Conservation (phyloP, 1,140 invertebrate genomes). For the Drosophila arizonae region DNA sequence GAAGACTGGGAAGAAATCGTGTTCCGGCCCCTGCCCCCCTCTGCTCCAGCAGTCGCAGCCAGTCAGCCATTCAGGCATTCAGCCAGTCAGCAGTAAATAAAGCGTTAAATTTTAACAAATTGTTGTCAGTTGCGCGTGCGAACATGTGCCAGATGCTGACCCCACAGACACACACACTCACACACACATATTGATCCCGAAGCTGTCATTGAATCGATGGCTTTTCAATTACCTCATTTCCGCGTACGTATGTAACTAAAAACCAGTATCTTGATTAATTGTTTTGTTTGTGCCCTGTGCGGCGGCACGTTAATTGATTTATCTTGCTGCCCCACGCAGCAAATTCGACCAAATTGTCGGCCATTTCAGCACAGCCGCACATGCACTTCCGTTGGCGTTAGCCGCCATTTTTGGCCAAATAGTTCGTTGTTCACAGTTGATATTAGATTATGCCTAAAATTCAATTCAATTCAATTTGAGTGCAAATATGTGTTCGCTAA, state of each 20-base stretch:
- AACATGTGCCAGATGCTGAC: slow-evolving; percentile 48
- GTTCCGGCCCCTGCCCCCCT: background rate
- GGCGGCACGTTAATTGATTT: slow-evolving; percentile 69
- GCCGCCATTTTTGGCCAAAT: slow-evolving; percentile 46
- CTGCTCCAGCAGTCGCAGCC: background rate
- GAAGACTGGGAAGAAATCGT: slow-evolving; percentile 34
- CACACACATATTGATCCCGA: background rate
- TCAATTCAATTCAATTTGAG: slow-evolving; percentile 71
- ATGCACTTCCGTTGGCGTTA: slow-evolving; percentile 59
- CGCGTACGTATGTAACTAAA: slow-evolving; percentile 46
- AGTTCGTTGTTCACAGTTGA: slow-evolving; percentile 47
- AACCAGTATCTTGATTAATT: slow-evolving; percentile 75
- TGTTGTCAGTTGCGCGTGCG: slow-evolving; percentile 64
- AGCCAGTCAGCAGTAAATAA: slow-evolving; percentile 69
- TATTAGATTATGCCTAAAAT: slow-evolving; percentile 70
- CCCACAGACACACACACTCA: slow-evolving; percentile 2
- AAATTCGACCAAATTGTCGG: slow-evolving; percentile 35
- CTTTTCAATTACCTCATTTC: slow-evolving; percentile 73
- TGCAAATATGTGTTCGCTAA: slow-evolving; percentile 76
- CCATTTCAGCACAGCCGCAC: background rate
- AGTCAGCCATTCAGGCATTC: slow-evolving; percentile 23
- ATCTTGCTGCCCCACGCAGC: slow-evolving; percentile 63
- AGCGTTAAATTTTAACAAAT: slow-evolving; percentile 81
- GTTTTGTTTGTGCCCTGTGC: slow-evolving; percentile 60
- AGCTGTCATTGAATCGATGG: slow-evolving; percentile 56